Evolutionary conservation across 2,888 invertebrate genomes (phyloP).

Genomic region (Diaperis boleti): DNA sequence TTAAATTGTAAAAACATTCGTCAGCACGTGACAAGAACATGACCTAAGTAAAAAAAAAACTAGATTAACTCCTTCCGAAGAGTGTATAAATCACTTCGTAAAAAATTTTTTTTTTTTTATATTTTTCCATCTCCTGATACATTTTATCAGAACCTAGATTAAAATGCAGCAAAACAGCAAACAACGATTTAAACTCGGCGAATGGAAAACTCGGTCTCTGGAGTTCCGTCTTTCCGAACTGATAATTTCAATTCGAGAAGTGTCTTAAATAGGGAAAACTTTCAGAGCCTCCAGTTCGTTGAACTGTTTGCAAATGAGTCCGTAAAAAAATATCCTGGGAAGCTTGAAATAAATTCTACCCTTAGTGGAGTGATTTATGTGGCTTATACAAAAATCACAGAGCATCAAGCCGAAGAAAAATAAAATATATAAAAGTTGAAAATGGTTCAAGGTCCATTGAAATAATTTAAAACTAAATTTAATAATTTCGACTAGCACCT

Average conservation of each 20-base stretch:
- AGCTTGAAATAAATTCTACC: too few species aligned
- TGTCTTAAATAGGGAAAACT: slow-evolving; percentile 7
- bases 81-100: neutral
- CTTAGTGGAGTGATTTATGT: slow-evolving; percentile 4
- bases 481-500: slow-evolving; percentile 14
- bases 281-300: slow-evolving; percentile 11
- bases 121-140: neutral
- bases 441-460: too few species aligned
- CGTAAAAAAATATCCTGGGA: slow-evolving; percentile 5
- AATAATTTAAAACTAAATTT: slow-evolving; percentile 18
- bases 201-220: neutral
- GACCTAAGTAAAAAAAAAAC: neutral
- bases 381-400: neutral
- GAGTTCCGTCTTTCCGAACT: neutral
- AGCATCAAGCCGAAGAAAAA: neutral
- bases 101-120: neutral
- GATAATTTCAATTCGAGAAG: slow-evolving; percentile 1
- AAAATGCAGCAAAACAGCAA: neutral
- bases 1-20: neutral
- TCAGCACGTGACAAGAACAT: neutral
- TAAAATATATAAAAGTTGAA: too few species aligned
- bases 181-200: neutral
- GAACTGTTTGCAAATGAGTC: slow-evolving; percentile 7
- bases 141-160: neutral
- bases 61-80: neutral